These are phyloP conservation scores for Cephalopachus bancanus DNA, from an alignment of 2,797 vertebrate species.

Conservation along the genomic window DNA sequence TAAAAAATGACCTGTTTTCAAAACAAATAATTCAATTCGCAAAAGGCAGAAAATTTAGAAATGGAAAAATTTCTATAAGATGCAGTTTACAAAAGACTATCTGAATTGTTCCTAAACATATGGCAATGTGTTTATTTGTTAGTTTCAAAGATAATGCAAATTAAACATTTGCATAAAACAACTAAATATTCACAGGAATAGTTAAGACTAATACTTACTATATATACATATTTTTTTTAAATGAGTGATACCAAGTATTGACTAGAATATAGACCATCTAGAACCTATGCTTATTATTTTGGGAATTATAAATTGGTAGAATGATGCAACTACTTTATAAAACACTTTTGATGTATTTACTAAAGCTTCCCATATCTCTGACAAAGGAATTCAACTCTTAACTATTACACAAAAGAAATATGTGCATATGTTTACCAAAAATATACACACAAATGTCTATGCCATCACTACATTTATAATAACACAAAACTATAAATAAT, in stretches of 20 bases:
- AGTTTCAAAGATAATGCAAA: background rate
- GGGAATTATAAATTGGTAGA: background rate
- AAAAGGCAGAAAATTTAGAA: background rate
- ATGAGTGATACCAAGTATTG: background rate
- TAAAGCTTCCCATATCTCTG: background rate
- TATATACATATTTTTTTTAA: background rate
- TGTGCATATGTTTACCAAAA: background rate
- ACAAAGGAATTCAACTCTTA: background rate
- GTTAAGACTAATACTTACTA: background rate
- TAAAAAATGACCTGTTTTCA: background rate
- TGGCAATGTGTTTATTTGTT: background rate
- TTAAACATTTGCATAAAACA: background rate
- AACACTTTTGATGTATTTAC: background rate
- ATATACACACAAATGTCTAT: background rate
- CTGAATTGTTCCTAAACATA: background rate
- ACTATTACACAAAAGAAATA: background rate
- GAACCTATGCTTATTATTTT: background rate
- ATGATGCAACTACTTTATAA: background rate
- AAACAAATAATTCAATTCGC: background rate
- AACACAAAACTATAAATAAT: background rate
- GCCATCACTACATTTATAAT: background rate
- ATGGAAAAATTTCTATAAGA: background rate
- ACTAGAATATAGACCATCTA: background rate
- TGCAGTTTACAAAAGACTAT: background rate
- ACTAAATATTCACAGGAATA: background rate